Base-by-base conservation (phyloP, 2,888 invertebrate species). In the Thysanoteuthis rhombus region DNA sequence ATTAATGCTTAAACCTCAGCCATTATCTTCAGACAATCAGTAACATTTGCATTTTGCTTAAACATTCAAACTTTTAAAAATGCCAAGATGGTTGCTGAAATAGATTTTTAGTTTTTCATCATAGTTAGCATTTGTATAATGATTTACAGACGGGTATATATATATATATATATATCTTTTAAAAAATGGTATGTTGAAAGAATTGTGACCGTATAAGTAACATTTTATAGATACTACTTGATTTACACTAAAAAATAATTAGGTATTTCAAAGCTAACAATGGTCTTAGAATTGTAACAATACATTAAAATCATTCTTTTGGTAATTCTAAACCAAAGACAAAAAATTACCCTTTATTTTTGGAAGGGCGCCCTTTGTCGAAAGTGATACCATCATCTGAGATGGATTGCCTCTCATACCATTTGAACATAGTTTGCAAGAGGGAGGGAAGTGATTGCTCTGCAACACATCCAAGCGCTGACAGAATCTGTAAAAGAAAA, bases 401-500 rank as follows among this genome's bases (percentile, higher is more conserved):
- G 91, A 96, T 95, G 93, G 95, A 96, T 95, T 97, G 97, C 58
- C 96, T 94, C 89, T 96, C 96, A 94, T 97, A 98, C 99, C 99
- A 99, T 38, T 98, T 98, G 97, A 99, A 98, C 92, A 99, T 97
- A 4, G 99, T 99, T 94, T 98, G 98, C 94, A 99, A 97, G 94
- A 99, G 97, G 6, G 99, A 99, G 0, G 99, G 99, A 95, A 99
- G 97, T 97, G 99, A 99, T 97, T 99, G 99, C 97, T 99, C 99
- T 0, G 99, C 99, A 6, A 99, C 99, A 25, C 98, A 98, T 36
- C 99, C 99, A 96, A 99, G 98, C 0, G 99, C 98, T 93, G 98
- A 98, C 92, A 99, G 97, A 90, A 99, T 97, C 97, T 99, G 99
- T 97, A 94, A 93, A 28, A 40, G 89, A 93, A 94, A 92, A 42